Base-by-base conservation (phyloP, 2,797 vertebrate species). In the Hemibagrus guttatus region DNA sequence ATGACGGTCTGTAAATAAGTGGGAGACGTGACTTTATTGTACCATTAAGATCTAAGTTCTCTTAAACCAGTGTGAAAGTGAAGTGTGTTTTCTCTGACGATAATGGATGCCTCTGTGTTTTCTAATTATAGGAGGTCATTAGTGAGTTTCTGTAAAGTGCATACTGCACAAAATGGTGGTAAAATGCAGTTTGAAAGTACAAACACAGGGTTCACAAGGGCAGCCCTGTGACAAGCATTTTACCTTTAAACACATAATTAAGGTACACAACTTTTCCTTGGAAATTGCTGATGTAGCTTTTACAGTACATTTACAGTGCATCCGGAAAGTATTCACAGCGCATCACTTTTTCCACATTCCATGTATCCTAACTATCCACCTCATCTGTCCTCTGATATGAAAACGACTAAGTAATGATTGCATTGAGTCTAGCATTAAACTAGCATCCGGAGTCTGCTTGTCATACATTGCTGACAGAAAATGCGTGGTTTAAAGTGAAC, bases 31-130 rank as follows among this genome's bases (percentile, higher is more conserved):
- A 64, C 49, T 4, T 58, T 31, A 84, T 23, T 87, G 17, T 72
- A 75, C 63, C 61, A 68, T 83, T 23, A 59, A 26, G n/a, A 85
- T 72, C 66, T 72, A 26, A 58, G 64, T 28, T 71, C 54, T 72
- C 31, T 16, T 75, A 46, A 28, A 86, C 76, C 72, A 42, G 74
- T 81, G 21, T 26, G n/a, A 71, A 85, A 80, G 49, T 66, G 56
- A 85, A 52, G n/a, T 68, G 17, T 21, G n/a, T 31, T 79, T 54
- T 79, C 39, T 82, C 52, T 81, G 58, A 26, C 0, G 19, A 12
- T n/a, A 63, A 80, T n/a, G 35, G 35, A 61, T 80, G 35, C 56
- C 23, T 80, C 31, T 14, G 12, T 39, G 1, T 61, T 31, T 12
- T 80, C 3, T 61, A 80, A 63, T 80, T 80, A 80, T 35, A 63